Evolutionary conservation across 2,113 vertebrate species (phyloP), one percentile per base, ranked within the genome.

Genomic region (Neotoma lepida): DNA sequence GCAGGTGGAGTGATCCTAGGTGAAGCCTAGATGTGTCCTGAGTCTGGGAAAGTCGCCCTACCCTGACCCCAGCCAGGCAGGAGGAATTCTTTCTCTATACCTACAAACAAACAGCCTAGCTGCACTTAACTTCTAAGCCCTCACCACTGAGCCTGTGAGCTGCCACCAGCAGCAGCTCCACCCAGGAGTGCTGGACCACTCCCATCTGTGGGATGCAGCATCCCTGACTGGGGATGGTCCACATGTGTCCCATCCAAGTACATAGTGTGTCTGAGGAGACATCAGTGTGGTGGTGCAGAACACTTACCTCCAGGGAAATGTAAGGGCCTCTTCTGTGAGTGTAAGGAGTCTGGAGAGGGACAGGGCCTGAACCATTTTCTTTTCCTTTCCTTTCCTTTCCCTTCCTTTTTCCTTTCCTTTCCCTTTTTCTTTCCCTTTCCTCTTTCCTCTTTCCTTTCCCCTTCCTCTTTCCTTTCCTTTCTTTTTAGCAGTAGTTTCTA

Each of bases 401-500:
- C 54, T 54, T 54, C 54, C 17, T 4, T 5, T 56, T 18, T 15
- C 3, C 4, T 18, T 18, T 56, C 17, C 54, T 56, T 18, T 18
- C 54, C 17, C 17, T 18, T 18, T 56, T 18, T 3, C 54, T 56
- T 18, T 18, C 17, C 4, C 54, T 18, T 56, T 26, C 26, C 8
- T 8, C 6, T 24, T 26, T 6, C 24, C 15, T 4, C 56, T 20
- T 22, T 58, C 56, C 58, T 20, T 61, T 17, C 17, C 58, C 6
- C 6, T 54, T 54, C 22, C 7, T 24, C 18, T 2, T 6, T 6
- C 61, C 61, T 24, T 9, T 28, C 54, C 54, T 56, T 26, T 63
- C 24, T 26, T 4, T 35, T 89, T 5, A 0, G 0, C 20, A 9
- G 15, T 10, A 1, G 0, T n/a, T 15, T 28, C n/a, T 64, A 15